Conservation (phyloP, 2,113 vertebrate genomes). For the Vicugna pacos region DNA sequence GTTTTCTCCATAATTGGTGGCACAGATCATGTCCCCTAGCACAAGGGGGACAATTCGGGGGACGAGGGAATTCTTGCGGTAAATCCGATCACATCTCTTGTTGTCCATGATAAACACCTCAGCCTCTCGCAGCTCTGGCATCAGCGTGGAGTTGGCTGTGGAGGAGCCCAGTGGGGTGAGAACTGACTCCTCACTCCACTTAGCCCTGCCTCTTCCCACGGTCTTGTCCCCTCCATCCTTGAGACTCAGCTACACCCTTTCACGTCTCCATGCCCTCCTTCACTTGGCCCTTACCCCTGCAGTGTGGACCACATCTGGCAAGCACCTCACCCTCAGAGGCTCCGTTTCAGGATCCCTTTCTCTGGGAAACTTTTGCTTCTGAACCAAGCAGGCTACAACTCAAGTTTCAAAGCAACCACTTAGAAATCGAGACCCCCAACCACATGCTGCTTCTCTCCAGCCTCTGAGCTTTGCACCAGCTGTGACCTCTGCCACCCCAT, state of each 20-base stretch:
- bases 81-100: constrained; percentile 56
- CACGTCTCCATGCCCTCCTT: not conserved
- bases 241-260: not conserved
- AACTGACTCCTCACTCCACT: not conserved
- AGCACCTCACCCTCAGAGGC: not conserved
- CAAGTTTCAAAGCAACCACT: not conserved
- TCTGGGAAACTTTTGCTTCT: not conserved
- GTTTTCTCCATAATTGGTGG: constrained; percentile 66
- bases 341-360: not conserved
- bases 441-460: too few species aligned
- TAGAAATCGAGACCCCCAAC: too few species aligned
- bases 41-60: constrained; percentile 5
- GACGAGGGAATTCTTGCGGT: not conserved
- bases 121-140: constrained; percentile 38
- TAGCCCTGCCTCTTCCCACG: not conserved
- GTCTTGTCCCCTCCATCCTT: not conserved
- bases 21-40: constrained; percentile 67
- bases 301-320: not conserved
- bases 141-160: constrained; percentile 30
- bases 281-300: not conserved
- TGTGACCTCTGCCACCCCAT: not conserved
- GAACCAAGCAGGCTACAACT: not conserved
- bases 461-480: not conserved
- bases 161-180: not conserved
- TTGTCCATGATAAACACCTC: constrained; percentile 75